Conservation (phyloP, 2,888 invertebrate species). For the Spilarctia lutea region DNA sequence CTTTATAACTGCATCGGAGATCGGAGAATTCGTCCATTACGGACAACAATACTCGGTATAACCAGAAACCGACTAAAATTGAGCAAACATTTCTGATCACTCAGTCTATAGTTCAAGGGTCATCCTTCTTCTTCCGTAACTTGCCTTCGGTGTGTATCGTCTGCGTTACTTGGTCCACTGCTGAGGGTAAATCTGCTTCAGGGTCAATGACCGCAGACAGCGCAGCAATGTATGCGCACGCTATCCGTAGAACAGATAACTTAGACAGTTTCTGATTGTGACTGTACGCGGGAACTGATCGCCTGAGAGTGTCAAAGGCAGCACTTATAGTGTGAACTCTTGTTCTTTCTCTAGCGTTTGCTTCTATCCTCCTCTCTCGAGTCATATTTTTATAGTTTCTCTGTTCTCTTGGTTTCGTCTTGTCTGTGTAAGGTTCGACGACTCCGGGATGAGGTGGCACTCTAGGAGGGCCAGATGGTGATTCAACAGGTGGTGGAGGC, state of each 20-base stretch:
- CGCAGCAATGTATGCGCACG: conserved; percentile 97
- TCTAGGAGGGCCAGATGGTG: conserved; percentile 74
- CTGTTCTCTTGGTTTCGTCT: conserved; percentile 87
- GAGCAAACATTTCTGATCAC: conserved; percentile 33
- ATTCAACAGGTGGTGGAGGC: conserved; percentile 68
- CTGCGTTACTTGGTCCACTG: conserved; percentile 95
- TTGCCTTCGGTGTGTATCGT: conserved; percentile 97
- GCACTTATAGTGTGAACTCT: conserved; percentile 98
- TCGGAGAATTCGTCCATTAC: background rate
- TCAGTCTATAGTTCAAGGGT: conserved; percentile 72
- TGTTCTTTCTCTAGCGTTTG: conserved; percentile 96
- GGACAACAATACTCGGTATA: conserved; percentile 1
- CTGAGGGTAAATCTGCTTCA: conserved; percentile 90
- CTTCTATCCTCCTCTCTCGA: conserved; percentile 96
- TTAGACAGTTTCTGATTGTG: conserved; percentile 98
- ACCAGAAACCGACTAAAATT: conserved; percentile 43
- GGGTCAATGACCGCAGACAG: conserved; percentile 91
- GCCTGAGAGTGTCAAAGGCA: conserved; percentile 95
- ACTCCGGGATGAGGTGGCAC: conserved; percentile 86
- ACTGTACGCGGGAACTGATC: conserved; percentile 95
- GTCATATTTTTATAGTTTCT: conserved; percentile 99
- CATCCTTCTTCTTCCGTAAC: conserved; percentile 94
- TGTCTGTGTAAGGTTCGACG: conserved; percentile 65
- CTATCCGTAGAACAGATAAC: conserved; percentile 96
- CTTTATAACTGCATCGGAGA: background rate